These are phyloP conservation scores for Sesia bembeciformis DNA, from an alignment of 2,888 invertebrate genomes.

Conservation along the genomic window DNA sequence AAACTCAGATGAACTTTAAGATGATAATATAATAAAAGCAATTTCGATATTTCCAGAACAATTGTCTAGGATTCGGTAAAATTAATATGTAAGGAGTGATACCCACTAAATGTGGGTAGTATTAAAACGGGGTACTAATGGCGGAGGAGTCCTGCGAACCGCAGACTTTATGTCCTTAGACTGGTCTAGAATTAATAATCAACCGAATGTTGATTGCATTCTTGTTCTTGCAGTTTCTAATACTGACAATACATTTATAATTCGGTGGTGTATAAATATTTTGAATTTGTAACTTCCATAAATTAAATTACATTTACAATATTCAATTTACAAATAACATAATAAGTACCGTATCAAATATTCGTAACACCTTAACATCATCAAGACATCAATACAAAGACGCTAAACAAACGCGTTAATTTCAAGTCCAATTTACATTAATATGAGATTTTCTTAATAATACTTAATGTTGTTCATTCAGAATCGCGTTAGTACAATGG, in stretches of 20 bases:
- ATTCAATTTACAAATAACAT: no score
- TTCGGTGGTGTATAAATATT: not conserved
- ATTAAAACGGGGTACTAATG: slow-evolving; percentile 63
- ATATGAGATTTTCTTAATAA: slow-evolving; percentile 60
- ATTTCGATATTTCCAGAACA: slow-evolving; percentile 10
- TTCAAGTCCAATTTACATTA: slow-evolving; percentile 56
- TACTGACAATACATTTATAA: not conserved
- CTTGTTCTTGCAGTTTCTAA: slow-evolving; percentile 16
- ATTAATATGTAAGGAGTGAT: slow-evolving; percentile 63
- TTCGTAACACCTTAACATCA: not conserved
- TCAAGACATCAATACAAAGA: slow-evolving; percentile 29
- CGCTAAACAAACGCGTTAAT: slow-evolving; percentile 47
- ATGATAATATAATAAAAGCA: not conserved
- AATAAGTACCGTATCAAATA: no score
- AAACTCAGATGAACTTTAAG: no score
- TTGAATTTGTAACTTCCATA: not conserved
- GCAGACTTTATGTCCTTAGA: slow-evolving; percentile 66
- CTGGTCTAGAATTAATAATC: slow-evolving; percentile 70
- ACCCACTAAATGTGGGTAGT: slow-evolving; percentile 55
- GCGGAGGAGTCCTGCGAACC: slow-evolving; percentile 35
- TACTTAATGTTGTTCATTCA: slow-evolving; percentile 54
- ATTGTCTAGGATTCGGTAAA: slow-evolving; percentile 26
- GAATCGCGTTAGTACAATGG: slow-evolving; percentile 49
- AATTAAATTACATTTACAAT: no score
- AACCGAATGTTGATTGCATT: slow-evolving; percentile 66